Base-by-base conservation (phyloP, 2,888 invertebrate genomes). In the Ophion ellenae region DNA sequence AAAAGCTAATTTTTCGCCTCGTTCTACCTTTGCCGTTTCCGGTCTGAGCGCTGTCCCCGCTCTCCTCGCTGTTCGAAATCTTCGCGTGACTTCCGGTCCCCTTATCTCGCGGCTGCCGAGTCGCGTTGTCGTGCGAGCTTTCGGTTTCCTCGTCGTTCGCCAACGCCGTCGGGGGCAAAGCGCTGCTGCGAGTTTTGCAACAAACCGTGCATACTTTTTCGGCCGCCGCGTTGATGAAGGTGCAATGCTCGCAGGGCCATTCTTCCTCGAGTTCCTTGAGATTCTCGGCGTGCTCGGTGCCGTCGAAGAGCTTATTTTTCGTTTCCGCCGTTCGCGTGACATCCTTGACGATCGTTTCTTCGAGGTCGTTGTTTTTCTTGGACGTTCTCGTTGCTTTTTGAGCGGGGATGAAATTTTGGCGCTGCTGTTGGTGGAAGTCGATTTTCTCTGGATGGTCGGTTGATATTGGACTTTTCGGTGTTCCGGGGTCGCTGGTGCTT, bases 221-320 rank as follows among this genome's bases (percentile, higher is more conserved):
- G 28, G 97, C 97, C 0, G 97, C 95, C 85, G 97, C 97, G 92
- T 98, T 98, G 3, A 98, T 97, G 92, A 96, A 98, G 0, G 98
- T 98, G 92, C 98, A 98, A 91, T 98, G 97, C 91, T 98, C 97
- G 93, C 98, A 98, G 87, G 97, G 96, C 98, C 98, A 98, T 80
- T 96, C 95, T 17, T 95, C 90, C 0, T 57, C 84, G 32, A 87
- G 80, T 24, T 83, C 80, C 2, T 66, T 61, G 45, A 28, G 24
- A 76, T 69, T 77, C 17, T 45, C 61, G 0, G 9, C 4, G 7
- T 2, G 28, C 20, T 24, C n/a, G 7, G 36, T 24, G 0, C 3
- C 7, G 14, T 36, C 17, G 17, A 24, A n/a, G 3, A 57, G n/a
- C 36, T 40, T 17, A 10, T 40, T 77, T 40, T 36, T 66, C 14